Base-by-base conservation (phyloP, 2,113 vertebrate species). In the Tachysurus vachellii region DNA sequence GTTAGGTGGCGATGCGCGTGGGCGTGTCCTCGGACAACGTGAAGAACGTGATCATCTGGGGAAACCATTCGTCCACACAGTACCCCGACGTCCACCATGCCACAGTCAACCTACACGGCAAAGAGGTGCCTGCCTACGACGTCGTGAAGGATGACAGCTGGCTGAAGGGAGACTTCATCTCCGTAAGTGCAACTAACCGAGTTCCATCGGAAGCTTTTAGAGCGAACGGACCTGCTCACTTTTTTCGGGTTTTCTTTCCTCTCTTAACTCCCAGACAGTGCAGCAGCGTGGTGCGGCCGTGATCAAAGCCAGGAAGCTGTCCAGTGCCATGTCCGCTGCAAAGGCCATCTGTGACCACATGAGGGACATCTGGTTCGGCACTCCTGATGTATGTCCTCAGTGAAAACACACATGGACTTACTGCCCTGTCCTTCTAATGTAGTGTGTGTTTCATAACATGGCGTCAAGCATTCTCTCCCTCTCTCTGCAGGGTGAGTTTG, bases 41-140 rank as follows among this genome's bases (percentile, higher is more conserved):
- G 86, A 99, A 98, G 95, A 99, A 99, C 64, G 97, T 98, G 83
- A 97, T 99, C 90, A 99, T 99, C 93, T 99, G 98, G 98, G 98
- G 98, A 47, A 99, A 99, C 93, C 98, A 99, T 94, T 99, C 98
- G 42, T 99, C 97, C 70, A 99, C 97, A 89, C 98, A 99, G 83
- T 99, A 99, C 93, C 97, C 98, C 19, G 98, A 99, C 91, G 97
- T 97, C 84, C 96, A 95, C 89, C 98, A 99, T 68, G 96, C 97
- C 0, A 96, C 95, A 82, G 97, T 98, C 71, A 95, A 94, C 11
- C 1, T 95, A 36, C 88, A 95, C 2, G 97, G 97, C 85, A 93
- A 94, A n/a, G 96, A 98, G 91, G 83, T 93, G 79, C 89, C 91
- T 5, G 97, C 96, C 88, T 97, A 95, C 91, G 96, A 97, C 54